Base-by-base conservation (phyloP, 2,797 vertebrate species). In the Neosilurus mollespiculum region DNA sequence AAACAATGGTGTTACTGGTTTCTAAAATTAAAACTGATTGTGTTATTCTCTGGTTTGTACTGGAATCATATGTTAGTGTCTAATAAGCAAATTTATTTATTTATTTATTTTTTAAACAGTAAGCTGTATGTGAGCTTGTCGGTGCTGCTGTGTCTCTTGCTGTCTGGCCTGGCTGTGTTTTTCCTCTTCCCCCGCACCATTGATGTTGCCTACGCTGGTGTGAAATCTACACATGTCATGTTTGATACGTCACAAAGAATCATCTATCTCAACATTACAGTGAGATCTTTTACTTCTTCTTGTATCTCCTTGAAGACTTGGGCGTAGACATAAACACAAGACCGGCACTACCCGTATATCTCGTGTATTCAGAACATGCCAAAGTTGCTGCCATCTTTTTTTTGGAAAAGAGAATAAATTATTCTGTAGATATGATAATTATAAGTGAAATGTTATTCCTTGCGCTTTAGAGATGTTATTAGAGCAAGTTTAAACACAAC, bases 141-240 rank as follows among this genome's bases (percentile, higher is more conserved):
- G 9, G 97, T 99, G 81, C 84, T 90, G 15, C 92, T 98, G 6
- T 99, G 98, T 88, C 94, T 99, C 80, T 94, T 99, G 0, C 96
- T 99, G 72, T 99, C 95, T 10, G 94, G 96, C 34, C 92, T 99
- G 91, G 97, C 97, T 4, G 96, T 99, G 1, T 99, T 99, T 92
- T 99, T 99, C 91, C 91, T 99, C 14, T 99, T 99, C 91, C 98
- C 98, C 71, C 97, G 97, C 77, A 96, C 97, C 14, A 96, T 99
- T 0, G 96, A 98, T 0, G 96, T 99, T 83, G 93, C 97, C 85
- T 99, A 98, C 11, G 93, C 97, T 69, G 98, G 97, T 1, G 94
- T 99, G 85, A 99, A 98, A 91, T 97, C 97, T 0, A 96, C 96
- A 0, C 96, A 95, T 5, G 97, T 99, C 88, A 93, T 90, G 81